Percentiles rank a stretch among this genome's conserved stretches.
These are phyloP conservation scores for Argyresthia albistria DNA, from an alignment of 2,888 invertebrate species.

Conservation along the genomic window DNA sequence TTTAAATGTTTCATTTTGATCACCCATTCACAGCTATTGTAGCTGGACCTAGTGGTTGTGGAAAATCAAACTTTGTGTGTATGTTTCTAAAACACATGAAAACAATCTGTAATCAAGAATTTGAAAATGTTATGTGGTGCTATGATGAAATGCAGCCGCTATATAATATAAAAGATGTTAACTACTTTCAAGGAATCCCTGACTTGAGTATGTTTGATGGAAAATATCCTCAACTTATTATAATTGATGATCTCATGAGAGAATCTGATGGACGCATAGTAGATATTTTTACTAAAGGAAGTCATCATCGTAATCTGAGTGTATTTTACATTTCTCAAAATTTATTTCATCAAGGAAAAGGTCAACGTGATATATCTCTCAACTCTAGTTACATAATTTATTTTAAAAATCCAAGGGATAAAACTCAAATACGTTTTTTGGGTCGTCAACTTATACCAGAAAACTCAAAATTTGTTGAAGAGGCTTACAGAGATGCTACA, in stretches of 20 bases:
- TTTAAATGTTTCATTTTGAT: slow-evolving; percentile 8
- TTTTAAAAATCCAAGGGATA: slow-evolving; percentile 19
- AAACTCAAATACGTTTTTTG: slow-evolving; percentile 18
- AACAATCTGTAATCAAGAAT: slow-evolving; percentile 7
- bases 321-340: slow-evolving; percentile 22
- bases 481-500: slow-evolving; percentile 20
- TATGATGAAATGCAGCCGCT: slow-evolving; percentile 15
- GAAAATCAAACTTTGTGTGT: slow-evolving; percentile 15
- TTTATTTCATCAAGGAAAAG: slow-evolving; percentile 18
- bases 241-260: slow-evolving; percentile 24
- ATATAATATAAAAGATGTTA: slow-evolving; percentile 15
- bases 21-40: slow-evolving; percentile 16
- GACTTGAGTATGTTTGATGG: slow-evolving; percentile 20
- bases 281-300: slow-evolving; percentile 19
- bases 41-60: slow-evolving; percentile 18
- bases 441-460: slow-evolving; percentile 18
- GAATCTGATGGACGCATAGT: slow-evolving; percentile 21
- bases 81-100: slow-evolving; percentile 10
- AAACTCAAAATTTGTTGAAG: slow-evolving; percentile 18
- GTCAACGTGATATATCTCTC: slow-evolving; percentile 17
- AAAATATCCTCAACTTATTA: slow-evolving; percentile 14
- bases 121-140: slow-evolving; percentile 3
- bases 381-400: slow-evolving; percentile 18
- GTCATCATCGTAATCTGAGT: slow-evolving; percentile 20
- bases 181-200: slow-evolving; percentile 19